These are phyloP conservation scores for Mobula hypostoma DNA, from an alignment of 2,113 vertebrate genomes.

Conservation along the genomic window DNA sequence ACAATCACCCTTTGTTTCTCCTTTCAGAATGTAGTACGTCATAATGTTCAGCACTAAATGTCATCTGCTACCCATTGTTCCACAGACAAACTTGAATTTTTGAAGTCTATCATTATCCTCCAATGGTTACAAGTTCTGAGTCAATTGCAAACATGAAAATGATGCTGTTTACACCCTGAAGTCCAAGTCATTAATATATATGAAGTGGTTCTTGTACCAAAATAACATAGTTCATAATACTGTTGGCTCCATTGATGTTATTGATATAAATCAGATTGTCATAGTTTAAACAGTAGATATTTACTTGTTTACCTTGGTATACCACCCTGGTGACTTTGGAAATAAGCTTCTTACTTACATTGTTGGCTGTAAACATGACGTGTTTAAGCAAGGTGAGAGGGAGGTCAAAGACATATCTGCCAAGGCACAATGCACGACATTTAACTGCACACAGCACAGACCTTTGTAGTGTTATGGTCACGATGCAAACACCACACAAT, in stretches of 20 bases:
- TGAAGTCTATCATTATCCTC: too few relatives aligned
- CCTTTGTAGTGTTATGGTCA: background rate
- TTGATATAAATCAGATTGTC: background rate
- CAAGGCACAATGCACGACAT: background rate
- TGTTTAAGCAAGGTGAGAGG: background rate
- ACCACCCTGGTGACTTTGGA: background rate
- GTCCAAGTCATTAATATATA: too few relatives aligned
- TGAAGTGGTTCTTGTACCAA: too few relatives aligned
- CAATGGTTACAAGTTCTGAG: too few relatives aligned
- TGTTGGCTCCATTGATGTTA: background rate
- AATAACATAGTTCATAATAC: too few relatives aligned
- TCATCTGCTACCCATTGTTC: too few relatives aligned
- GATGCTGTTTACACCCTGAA: too few relatives aligned
- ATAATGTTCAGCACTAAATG: too few relatives aligned
- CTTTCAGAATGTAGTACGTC: too few relatives aligned
- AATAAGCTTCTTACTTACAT: background rate
- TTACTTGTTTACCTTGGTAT: background rate
- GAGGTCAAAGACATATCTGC: background rate
- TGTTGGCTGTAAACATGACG: slow-evolving; percentile 2
- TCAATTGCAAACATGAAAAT: too few relatives aligned
- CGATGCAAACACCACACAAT: background rate
- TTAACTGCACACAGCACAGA: background rate
- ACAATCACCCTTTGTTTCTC: too few relatives aligned
- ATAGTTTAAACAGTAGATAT: background rate
- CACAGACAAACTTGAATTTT: too few relatives aligned